A percentile compares a stretch with the other conserved stretches of the same genome.
phyloP scores from a whole-genome alignment of 1,140 invertebrate species.

The Halictus rubicundus region DNA sequence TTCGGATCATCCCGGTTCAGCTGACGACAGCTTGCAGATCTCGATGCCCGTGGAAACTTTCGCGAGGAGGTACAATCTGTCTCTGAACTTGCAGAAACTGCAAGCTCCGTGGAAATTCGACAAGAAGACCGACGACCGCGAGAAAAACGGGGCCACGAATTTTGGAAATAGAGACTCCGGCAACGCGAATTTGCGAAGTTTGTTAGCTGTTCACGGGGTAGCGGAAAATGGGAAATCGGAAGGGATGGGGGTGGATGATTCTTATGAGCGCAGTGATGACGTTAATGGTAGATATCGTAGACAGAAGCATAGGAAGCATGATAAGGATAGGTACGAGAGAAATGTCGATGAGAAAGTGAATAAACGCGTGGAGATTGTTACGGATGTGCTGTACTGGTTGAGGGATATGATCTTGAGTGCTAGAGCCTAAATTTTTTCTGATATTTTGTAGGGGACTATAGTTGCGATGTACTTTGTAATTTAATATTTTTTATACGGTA shows the following conservation, averaged over 20 bases:
- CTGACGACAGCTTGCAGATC: constrained; percentile 29
- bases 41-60: constrained; percentile 60
- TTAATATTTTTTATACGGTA: constrained; percentile 28
- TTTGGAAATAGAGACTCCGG: background rate
- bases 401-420: constrained; percentile 55
- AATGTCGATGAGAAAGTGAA: constrained; percentile 38
- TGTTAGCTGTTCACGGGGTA: background rate
- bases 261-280: background rate
- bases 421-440: background rate
- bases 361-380: constrained; percentile 50
- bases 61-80: constrained; percentile 61
- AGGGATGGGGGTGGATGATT: background rate
- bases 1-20: background rate
- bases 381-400: constrained; percentile 62
- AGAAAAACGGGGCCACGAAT: background rate
- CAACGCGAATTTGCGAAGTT: background rate
- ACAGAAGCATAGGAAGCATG: background rate
- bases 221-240: background rate
- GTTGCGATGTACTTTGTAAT: background rate
- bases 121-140: background rate
- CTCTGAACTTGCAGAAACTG: constrained; percentile 40
- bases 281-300: background rate
- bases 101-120: constrained; percentile 26
- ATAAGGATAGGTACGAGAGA: constrained; percentile 59
- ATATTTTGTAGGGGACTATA: background rate